Percentiles rank a stretch among this genome's conserved stretches.
These are phyloP conservation scores for Andrena marginata DNA, from an alignment of 2,888 invertebrate species.

Conservation along the genomic window DNA sequence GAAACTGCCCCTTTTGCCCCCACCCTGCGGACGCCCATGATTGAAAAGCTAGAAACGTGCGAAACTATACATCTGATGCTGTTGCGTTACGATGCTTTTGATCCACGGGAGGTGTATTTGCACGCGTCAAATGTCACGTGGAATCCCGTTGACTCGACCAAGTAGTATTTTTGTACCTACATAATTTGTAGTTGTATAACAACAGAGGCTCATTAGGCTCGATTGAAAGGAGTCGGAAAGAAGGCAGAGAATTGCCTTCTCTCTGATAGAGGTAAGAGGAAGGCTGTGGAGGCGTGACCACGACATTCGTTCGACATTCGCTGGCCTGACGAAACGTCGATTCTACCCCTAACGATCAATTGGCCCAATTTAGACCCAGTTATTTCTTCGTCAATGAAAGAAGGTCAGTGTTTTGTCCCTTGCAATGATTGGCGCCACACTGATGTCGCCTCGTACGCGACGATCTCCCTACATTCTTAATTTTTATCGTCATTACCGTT, in stretches of 20 bases:
- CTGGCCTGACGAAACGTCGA: slow-evolving; percentile 59
- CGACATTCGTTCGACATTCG: slow-evolving; percentile 24
- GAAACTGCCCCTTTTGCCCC: too few species aligned
- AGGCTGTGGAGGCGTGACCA: not conserved
- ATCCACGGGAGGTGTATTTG: not conserved
- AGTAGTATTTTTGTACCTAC: slow-evolving; percentile 22
- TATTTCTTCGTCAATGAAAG: slow-evolving; percentile 62
- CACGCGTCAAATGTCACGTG: not conserved
- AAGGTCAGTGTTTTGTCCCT: slow-evolving; percentile 70
- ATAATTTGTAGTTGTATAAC: slow-evolving; percentile 38
- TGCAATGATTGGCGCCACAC: slow-evolving; percentile 56
- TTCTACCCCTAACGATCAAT: slow-evolving; percentile 64
- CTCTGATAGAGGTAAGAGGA: not conserved
- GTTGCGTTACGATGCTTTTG: not conserved
- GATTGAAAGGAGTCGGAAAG: slow-evolving; percentile 46
- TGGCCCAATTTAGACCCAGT: slow-evolving; percentile 69
- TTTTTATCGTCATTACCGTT: slow-evolving; percentile 61
- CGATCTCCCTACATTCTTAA: slow-evolving; percentile 57
- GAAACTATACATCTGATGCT: not conserved
- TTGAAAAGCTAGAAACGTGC: too few species aligned
- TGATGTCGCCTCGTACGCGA: slow-evolving; percentile 46
- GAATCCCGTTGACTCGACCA: slow-evolving; percentile 22
- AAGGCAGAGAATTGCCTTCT: not conserved
- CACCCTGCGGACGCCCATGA: too few species aligned
- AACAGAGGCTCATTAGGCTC: slow-evolving; percentile 49